phyloP scores from a whole-genome alignment of 2,888 invertebrate genomes.

The Osmoderma eremita region DNA sequence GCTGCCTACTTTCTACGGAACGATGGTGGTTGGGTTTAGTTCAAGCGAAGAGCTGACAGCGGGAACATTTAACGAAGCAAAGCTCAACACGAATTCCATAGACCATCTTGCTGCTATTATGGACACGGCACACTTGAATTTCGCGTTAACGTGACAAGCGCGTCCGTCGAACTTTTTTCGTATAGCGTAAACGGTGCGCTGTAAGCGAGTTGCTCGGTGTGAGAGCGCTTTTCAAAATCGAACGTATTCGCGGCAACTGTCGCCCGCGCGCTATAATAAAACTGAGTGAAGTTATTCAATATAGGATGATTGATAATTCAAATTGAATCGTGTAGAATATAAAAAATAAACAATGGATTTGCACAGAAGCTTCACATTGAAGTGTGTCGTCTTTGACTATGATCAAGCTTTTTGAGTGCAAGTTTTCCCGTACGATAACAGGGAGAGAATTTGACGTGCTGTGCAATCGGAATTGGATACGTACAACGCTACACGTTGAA shows the following conservation, averaged over 20 bases:
- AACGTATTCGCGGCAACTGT: constrained; percentile 16
- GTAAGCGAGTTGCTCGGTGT: constrained; percentile 6
- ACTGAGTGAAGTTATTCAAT: constrained; percentile 13
- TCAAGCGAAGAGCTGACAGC: constrained; percentile 57
- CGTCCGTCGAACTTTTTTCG: constrained; percentile 6
- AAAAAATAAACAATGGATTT: constrained; percentile 54
- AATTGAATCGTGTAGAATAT: constrained; percentile 31
- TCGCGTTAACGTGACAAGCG: constrained; percentile 16
- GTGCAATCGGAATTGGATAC: constrained; percentile 39
- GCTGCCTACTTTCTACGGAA: constrained; percentile 61
- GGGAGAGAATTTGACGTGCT: constrained; percentile 28
- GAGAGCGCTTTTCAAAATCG: constrained; percentile 10
- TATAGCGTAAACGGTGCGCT: not conserved
- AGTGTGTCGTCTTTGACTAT: constrained; percentile 56
- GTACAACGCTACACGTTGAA: constrained; percentile 21
- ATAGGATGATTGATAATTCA: constrained; percentile 13
- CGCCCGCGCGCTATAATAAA: constrained; percentile 1
- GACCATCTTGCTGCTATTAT: constrained; percentile 18
- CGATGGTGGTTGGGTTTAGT: constrained; percentile 56
- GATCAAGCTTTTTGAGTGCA: constrained; percentile 43
- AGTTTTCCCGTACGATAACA: constrained; percentile 7
- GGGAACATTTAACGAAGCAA: constrained; percentile 49
- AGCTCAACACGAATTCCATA: constrained; percentile 39
- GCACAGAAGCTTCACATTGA: constrained; percentile 56
- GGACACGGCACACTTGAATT: not conserved